Conservation (phyloP, 2,113 vertebrate species). For the Chionodraco myersi region DNA sequence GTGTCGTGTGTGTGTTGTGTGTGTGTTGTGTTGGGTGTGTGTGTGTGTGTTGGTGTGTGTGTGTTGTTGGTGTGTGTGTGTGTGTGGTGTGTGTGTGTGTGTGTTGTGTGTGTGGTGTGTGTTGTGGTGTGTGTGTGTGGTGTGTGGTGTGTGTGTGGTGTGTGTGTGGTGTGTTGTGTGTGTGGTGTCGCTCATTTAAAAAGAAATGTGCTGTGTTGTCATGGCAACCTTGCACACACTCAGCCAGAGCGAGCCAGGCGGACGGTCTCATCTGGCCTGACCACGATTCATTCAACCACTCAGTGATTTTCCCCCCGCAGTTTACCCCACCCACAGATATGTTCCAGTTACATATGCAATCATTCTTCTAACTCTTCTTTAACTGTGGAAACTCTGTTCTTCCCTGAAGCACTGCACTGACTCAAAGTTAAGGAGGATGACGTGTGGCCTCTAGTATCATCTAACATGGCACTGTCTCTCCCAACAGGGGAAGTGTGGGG, state of each 20-base stretch:
- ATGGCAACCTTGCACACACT: slow-evolving; percentile 76
- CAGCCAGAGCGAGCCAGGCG: slow-evolving; percentile 55
- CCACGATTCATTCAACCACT: slow-evolving; percentile 37
- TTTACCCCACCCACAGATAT: not conserved
- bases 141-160: no score
- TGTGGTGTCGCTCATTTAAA: slow-evolving; percentile 50
- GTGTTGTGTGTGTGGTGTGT: no score
- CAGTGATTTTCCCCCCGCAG: not conserved
- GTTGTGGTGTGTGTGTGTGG: no score
- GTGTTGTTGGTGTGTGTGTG: no score
- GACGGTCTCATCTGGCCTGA: slow-evolving; percentile 75
- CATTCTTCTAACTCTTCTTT: not conserved
- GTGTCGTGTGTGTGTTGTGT: no score
- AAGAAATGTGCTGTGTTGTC: slow-evolving; percentile 77
- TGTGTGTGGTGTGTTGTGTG: no score
- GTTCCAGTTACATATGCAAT: not conserved
- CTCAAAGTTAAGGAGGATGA: slow-evolving; percentile 40
- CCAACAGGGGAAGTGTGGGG: slow-evolving; percentile 74
- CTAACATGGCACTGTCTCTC: slow-evolving; percentile 53
- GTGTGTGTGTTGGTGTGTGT: no score
- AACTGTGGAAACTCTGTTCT: not conserved
- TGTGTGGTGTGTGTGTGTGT: no score
- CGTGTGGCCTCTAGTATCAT: slow-evolving; percentile 10
- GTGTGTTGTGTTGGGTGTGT: no score
- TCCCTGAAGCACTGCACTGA: not conserved